Evolutionary conservation across 1,140 invertebrate species (phyloP).

Genomic region (Apis cerana): DNA sequence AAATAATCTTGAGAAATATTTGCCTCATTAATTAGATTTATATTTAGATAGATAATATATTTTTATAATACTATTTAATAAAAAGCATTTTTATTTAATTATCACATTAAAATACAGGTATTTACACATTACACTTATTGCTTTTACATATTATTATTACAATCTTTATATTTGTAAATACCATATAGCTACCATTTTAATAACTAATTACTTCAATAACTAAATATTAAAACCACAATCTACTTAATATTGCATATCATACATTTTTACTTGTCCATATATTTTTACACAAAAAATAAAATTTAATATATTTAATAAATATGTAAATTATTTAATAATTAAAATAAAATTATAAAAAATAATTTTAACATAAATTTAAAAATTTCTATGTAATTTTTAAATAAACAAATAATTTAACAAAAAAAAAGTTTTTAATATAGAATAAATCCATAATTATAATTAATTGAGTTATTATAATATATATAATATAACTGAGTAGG

Average conservation of each 20-base stretch:
- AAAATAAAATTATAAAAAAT: not conserved
- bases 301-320: not conserved
- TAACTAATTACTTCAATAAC: not conserved
- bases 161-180: not conserved
- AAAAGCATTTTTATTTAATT: not conserved
- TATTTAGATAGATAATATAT: not conserved
- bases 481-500: no score
- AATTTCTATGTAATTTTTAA: not conserved
- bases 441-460: no score
- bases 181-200: not conserved
- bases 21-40: not conserved
- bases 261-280: not conserved
- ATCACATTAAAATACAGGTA: not conserved
- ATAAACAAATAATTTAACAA: not conserved
- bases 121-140: not conserved
- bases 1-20: conserved; percentile 1
- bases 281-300: not conserved
- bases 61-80: conserved; percentile 13
- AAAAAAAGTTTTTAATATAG: not conserved
- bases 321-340: not conserved
- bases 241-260: not conserved
- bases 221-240: not conserved
- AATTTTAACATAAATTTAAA: not conserved
- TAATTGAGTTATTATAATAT: no score
- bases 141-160: not conserved